Conservation (phyloP, 2,888 invertebrate genomes). For the Athetis lepigone region DNA sequence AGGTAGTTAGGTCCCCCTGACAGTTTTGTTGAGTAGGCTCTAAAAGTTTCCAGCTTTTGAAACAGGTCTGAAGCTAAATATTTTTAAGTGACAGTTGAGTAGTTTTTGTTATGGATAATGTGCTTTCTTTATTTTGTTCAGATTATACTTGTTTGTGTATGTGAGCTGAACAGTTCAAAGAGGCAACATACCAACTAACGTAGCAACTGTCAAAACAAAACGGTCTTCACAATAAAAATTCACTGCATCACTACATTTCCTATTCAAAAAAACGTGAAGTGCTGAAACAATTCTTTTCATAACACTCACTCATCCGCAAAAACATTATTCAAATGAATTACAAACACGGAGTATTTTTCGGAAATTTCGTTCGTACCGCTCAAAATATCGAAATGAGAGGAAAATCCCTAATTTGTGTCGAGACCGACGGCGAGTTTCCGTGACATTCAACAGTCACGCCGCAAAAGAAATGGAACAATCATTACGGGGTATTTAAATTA, state of each 20-base stretch:
- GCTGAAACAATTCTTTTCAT: conserved; percentile 24
- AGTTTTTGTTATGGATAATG: no score
- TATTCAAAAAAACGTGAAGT: conserved; percentile 11
- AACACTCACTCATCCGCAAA: conserved; percentile 16
- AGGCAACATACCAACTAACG: no score
- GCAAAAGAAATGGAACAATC: conserved; percentile 39
- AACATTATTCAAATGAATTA: conserved; percentile 31
- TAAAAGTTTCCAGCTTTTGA: conserved; percentile 14
- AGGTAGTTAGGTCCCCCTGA: conserved; percentile 24
- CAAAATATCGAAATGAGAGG: conserved; percentile 41
- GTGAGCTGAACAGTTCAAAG: no score
- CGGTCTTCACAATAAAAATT: background rate
- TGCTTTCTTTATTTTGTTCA: no score
- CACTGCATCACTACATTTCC: background rate
- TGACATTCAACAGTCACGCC: conserved; percentile 34
- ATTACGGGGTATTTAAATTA: conserved; percentile 35
- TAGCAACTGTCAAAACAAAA: no score
- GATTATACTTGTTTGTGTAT: no score
- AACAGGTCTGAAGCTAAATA: conserved; percentile 31
- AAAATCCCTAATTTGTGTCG: conserved; percentile 46
- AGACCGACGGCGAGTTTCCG: conserved; percentile 11
- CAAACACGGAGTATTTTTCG: conserved; percentile 15
- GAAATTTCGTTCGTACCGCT: conserved; percentile 7
- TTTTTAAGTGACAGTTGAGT: conserved; percentile 12
- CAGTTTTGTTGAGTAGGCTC: conserved; percentile 9